Base-by-base conservation (phyloP, 2,888 invertebrate species). In the Diachrysia chrysitis region DNA sequence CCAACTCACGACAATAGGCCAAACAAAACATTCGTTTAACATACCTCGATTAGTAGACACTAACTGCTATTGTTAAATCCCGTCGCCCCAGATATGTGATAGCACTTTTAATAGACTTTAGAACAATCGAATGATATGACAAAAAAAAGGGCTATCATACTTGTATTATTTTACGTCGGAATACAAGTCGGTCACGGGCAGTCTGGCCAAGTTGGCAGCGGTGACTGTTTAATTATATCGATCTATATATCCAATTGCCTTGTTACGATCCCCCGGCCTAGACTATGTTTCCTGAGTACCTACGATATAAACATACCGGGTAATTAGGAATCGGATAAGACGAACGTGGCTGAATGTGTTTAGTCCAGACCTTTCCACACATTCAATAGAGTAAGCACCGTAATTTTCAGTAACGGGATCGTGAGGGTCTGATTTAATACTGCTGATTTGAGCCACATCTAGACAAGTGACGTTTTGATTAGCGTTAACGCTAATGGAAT, bases 141-240 rank as follows among this genome's bases (percentile, higher is more conserved):
- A 71, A 68, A 64, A 37, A 65, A 68, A 69, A 68, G 61, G 64
- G 73, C 63, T 60, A 58, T 55, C 14, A 2, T 12, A 51, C 12
- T 19, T 53, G 63, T 57, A 73, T 63, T 56, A 57, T 63, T 66
- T 69, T 77, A 75, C 74, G 74, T 79, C 69, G 62, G 59, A 66
- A 76, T 71, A 79, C 73, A 76, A 79, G 71, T 86, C 88, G 89
- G 90, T 89, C 90, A 91, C 87, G 88, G 87, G 83, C 88, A 83
- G 81, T 80, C 88, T 90, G 90, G 93, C 92, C 93, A 93, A 94
- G 85, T 95, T 95, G 94, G 94, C 94, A 93, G 85, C 84, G 61
- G 54, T 70, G 79, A 81, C 83, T 86, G 85, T 87, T 92, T 93
- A 93, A 92, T 91, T 92, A 87, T 92, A 92, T 92, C 90, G 89